phyloP scores from a whole-genome alignment of 1,140 invertebrate genomes.

The Bombus sylvicola region DNA sequence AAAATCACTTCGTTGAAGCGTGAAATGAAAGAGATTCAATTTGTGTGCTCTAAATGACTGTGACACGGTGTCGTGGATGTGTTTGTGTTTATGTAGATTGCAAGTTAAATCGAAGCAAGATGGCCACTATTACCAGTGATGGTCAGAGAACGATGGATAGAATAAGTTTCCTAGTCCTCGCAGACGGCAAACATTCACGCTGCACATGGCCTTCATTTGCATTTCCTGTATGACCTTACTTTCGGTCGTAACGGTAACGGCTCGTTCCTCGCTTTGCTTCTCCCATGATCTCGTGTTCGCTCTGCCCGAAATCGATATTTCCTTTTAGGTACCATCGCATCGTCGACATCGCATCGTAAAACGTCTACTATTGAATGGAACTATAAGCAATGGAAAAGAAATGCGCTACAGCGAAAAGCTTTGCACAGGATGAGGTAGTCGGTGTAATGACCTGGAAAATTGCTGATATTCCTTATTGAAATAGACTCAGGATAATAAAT shows the following conservation, averaged over 20 bases:
- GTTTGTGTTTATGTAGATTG: conserved; percentile 22
- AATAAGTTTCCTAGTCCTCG: conserved; percentile 16
- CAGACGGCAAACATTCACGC: conserved; percentile 52
- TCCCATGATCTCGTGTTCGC: too few relatives aligned
- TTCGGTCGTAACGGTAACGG: background rate
- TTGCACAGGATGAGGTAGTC: background rate
- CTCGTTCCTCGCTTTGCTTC: too few relatives aligned
- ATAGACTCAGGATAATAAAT: background rate
- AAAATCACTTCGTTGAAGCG: background rate
- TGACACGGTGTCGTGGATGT: too few relatives aligned
- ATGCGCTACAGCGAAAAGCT: background rate
- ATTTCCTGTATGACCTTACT: conserved; percentile 9
- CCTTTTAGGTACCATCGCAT: background rate
- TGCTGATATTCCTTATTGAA: too few relatives aligned
- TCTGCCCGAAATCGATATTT: background rate
- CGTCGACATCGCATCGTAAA: background rate
- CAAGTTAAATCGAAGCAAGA: conserved; percentile 12
- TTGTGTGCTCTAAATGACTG: background rate
- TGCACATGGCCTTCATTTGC: conserved; percentile 27
- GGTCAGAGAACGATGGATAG: background rate
- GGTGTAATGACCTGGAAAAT: background rate
- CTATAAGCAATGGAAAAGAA: background rate
- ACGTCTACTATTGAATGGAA: background rate
- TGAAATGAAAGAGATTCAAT: conserved; percentile 17
- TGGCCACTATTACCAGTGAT: conserved; percentile 24